These are phyloP conservation scores for Hemithea aestivaria DNA, from an alignment of 2,888 invertebrate genomes.

Conservation along the genomic window DNA sequence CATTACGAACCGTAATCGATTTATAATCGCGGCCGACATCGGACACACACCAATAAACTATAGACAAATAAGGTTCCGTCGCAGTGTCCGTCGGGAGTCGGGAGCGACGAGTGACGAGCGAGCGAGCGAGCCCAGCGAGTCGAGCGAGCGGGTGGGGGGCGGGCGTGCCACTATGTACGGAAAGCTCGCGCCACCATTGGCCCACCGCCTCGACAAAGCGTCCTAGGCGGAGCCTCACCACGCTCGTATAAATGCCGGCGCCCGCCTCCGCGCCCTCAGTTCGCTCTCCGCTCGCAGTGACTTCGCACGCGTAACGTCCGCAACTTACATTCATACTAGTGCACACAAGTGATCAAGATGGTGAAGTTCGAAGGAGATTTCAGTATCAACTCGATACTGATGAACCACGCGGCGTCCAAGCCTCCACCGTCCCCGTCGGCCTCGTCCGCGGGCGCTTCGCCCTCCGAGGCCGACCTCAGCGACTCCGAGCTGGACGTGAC, in stretches of 20 bases:
- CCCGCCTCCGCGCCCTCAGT: constrained; percentile 72
- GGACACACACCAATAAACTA: constrained; percentile 42
- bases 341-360: constrained; percentile 59
- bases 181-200: constrained; percentile 63
- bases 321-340: too few relatives aligned
- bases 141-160: constrained; percentile 33
- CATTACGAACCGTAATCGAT: constrained; percentile 43
- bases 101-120: too few relatives aligned
- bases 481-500: constrained; percentile 88
- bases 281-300: constrained; percentile 57
- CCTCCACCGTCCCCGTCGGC: constrained; percentile 66
- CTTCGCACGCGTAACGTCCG: constrained; percentile 54
- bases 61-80: constrained; percentile 28
- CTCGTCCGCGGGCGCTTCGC: constrained; percentile 59
- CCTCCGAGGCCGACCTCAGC: constrained; percentile 67
- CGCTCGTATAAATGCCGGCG: constrained; percentile 53
- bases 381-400: constrained; percentile 89
- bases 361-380: constrained; percentile 84
- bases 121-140: constrained; percentile 27
- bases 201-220: constrained; percentile 35
- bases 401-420: constrained; percentile 70
- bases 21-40: constrained; percentile 37
- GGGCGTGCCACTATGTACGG: constrained; percentile 59
- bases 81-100: too few relatives aligned
- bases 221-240: constrained; percentile 47